Evolutionary conservation across 1,140 invertebrate species (phyloP).

Genomic region (Metopolophium dirhodum): DNA sequence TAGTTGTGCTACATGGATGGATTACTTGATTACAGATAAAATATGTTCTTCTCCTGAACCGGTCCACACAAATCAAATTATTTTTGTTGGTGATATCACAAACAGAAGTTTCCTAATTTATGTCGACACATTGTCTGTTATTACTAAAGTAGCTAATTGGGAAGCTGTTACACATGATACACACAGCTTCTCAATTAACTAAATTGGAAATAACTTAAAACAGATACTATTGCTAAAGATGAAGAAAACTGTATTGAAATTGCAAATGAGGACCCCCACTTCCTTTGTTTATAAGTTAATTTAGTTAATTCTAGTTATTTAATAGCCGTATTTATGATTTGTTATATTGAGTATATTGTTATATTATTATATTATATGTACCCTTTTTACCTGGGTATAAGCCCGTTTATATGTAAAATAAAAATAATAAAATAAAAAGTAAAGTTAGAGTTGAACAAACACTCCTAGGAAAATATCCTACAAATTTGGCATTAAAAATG

Average conservation of each 20-base stretch:
- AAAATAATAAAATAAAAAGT: too few species aligned
- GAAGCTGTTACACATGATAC: constrained; percentile 72
- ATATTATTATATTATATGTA: too few species aligned
- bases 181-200: constrained; percentile 94
- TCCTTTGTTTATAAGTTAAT: too few species aligned
- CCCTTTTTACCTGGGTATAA: too few species aligned
- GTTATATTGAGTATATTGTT: too few species aligned
- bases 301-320: too few species aligned
- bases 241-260: constrained; percentile 93
- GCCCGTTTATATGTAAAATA: too few species aligned
- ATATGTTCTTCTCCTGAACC: constrained; percentile 92
- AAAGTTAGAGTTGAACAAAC: constrained; percentile 81
- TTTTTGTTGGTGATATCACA: constrained; percentile 97
- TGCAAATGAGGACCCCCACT: constrained; percentile 67
- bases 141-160: constrained; percentile 61
- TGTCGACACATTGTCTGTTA: constrained; percentile 68
- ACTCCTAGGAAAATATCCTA: constrained; percentile 91
- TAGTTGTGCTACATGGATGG: constrained; percentile 97
- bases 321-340: too few species aligned
- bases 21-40: constrained; percentile 96
- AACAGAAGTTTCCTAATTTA: constrained; percentile 98
- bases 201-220: constrained; percentile 91
- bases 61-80: constrained; percentile 97
- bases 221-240: constrained; percentile 89
- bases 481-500: constrained; percentile 91